Conservation (phyloP, 64 coral and sea anemone genomes). For the Stylophora pistillata region DNA sequence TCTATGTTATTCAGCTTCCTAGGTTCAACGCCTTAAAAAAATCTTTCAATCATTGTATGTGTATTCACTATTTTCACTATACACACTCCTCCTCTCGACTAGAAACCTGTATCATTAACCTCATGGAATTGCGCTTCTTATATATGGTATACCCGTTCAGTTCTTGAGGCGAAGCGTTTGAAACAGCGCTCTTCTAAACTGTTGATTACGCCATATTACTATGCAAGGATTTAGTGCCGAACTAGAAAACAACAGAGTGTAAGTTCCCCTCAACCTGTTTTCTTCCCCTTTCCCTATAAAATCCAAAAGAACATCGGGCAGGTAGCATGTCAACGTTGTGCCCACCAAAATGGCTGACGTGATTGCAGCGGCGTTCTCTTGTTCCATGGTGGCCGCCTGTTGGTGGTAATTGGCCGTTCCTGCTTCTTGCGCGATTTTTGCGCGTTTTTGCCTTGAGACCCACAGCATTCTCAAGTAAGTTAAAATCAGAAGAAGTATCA, state of each 20-base stretch:
- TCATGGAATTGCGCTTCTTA: no score
- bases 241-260: slow-evolving; percentile 15
- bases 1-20: background rate
- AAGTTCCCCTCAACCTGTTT: background rate
- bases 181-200: background rate
- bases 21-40: background rate
- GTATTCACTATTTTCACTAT: background rate
- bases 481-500: background rate
- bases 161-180: background rate
- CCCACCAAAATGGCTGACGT: slow-evolving; percentile 31
- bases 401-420: background rate
- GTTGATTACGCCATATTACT: slow-evolving; percentile 27
- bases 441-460: background rate
- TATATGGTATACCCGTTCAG: background rate
- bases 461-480: slow-evolving; percentile 13
- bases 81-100: background rate
- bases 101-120: background rate
- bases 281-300: background rate
- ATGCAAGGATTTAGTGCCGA: slow-evolving; percentile 12
- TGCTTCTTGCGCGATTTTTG: slow-evolving; percentile 1
- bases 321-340: background rate
- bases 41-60: background rate
- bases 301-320: slow-evolving; percentile 20
- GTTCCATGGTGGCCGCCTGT: slow-evolving; percentile 27
- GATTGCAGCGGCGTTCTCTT: slow-evolving; percentile 11